Evolutionary conservation across 23 tunicate species (phyloP).

Genomic region (Aplidium turbinatum): DNA sequence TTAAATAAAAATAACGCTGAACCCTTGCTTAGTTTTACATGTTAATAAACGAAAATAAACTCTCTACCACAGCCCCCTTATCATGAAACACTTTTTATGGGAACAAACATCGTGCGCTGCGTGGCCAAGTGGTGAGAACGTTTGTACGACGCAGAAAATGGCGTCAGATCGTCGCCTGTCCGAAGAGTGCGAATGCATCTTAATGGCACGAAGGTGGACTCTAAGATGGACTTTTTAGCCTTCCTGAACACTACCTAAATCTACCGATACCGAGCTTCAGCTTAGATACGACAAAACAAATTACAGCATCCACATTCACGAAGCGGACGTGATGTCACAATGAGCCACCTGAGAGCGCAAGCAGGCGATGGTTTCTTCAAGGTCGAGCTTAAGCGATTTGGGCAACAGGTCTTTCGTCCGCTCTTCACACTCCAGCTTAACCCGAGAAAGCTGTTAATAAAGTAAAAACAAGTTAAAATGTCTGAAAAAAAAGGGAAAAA

Average conservation of each 20-base stretch:
- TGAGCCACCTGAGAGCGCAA: slow-evolving; percentile 65
- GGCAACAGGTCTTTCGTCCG: slow-evolving; percentile 77
- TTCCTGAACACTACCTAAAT: not conserved
- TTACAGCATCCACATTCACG: not conserved
- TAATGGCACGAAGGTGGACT: no score
- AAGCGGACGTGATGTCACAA: not conserved
- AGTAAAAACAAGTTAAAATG: not conserved
- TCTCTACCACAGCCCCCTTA: no score
- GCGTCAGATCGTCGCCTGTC: no score
- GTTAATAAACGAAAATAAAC: no score
- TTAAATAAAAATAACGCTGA: no score
- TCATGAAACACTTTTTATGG: no score
- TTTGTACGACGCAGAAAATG: no score
- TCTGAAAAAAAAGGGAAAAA: not conserved
- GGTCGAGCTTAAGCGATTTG: slow-evolving; percentile 67
- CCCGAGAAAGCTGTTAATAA: slow-evolving; percentile 51
- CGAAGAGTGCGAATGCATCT: no score
- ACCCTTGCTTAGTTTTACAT: no score
- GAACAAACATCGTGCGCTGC: no score
- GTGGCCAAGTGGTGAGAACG: no score
- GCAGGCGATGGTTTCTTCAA: slow-evolving; percentile 80
- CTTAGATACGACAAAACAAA: not conserved
- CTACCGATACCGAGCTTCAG: not conserved
- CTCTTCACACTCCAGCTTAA: slow-evolving; percentile 80
- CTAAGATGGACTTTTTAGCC: not conserved